A percentile compares a stretch with the other conserved stretches of the same genome.
phyloP scores from a whole-genome alignment of 2,113 vertebrate species.

The Myrmecobius fasciatus region DNA sequence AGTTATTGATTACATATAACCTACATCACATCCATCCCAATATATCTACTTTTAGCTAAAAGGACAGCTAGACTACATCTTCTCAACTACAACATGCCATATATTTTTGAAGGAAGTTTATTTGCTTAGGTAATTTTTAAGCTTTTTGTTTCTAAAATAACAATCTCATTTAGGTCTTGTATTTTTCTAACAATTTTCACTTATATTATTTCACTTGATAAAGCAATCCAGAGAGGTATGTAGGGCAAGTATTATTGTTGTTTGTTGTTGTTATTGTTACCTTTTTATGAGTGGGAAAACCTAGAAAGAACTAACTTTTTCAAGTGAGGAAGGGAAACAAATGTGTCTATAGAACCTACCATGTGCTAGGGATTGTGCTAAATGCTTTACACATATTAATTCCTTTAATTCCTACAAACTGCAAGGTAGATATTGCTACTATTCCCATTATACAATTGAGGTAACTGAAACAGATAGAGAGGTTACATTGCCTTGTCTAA shows the following conservation, averaged over 20 bases:
- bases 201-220: neutral
- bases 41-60: no score
- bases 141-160: no score
- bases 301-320: neutral
- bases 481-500: neutral
- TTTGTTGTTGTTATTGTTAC: neutral
- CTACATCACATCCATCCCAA: no score
- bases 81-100: no score
- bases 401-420: neutral
- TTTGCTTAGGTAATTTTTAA: no score
- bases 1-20: no score
- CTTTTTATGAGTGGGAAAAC: neutral
- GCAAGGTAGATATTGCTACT: neutral
- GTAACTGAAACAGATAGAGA: neutral
- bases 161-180: no score
- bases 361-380: neutral
- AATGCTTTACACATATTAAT: neutral
- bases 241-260: neutral
- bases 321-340: neutral
- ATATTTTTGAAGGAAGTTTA: no score
- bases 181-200: neutral
- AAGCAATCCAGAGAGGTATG: neutral
- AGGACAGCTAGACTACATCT: no score
- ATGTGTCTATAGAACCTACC: neutral
- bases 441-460: neutral